These are phyloP conservation scores for Mya arenaria DNA, from an alignment of 1,140 invertebrate species.

Conservation along the genomic window DNA sequence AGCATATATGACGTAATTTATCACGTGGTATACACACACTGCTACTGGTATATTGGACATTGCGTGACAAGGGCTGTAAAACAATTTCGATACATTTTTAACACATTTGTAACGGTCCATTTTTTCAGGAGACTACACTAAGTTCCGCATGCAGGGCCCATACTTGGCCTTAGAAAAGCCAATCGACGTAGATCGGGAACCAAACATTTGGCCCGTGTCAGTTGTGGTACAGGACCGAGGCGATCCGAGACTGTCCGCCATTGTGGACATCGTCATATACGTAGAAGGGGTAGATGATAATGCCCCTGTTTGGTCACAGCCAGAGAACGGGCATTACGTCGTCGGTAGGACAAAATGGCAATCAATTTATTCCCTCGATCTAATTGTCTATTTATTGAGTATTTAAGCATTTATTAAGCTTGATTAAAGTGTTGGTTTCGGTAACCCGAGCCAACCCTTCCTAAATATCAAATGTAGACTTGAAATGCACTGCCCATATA, in stretches of 20 bases:
- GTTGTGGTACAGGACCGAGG: conserved; percentile 38
- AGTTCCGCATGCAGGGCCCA: conserved; percentile 47
- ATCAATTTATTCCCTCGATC: too few species aligned
- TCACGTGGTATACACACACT: too few species aligned
- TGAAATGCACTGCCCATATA: too few species aligned
- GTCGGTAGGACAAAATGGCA: too few species aligned
- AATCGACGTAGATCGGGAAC: conserved; percentile 47
- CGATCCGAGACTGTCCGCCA: conserved; percentile 8
- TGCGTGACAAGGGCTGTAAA: not conserved
- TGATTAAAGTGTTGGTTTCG: too few species aligned
- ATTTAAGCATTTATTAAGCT: too few species aligned
- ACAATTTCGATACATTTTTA: not conserved
- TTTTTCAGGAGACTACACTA: conserved; percentile 45
- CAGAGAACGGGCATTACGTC: conserved; percentile 31
- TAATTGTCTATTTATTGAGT: too few species aligned
- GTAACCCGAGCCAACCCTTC: too few species aligned
- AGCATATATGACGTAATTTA: too few species aligned
- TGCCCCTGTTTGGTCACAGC: conserved; percentile 35
- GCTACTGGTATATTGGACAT: not conserved
- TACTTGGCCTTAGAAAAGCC: conserved; percentile 27
- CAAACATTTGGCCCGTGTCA: conserved; percentile 18
- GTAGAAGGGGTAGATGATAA: conserved; percentile 52
- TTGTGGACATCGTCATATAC: conserved; percentile 44
- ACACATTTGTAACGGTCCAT: not conserved
- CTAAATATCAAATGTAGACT: too few species aligned